A percentile compares a stretch with the other conserved stretches of the same genome.
These are phyloP conservation scores for Morpho achilles DNA, from an alignment of 2,888 invertebrate genomes.

Conservation along the genomic window DNA sequence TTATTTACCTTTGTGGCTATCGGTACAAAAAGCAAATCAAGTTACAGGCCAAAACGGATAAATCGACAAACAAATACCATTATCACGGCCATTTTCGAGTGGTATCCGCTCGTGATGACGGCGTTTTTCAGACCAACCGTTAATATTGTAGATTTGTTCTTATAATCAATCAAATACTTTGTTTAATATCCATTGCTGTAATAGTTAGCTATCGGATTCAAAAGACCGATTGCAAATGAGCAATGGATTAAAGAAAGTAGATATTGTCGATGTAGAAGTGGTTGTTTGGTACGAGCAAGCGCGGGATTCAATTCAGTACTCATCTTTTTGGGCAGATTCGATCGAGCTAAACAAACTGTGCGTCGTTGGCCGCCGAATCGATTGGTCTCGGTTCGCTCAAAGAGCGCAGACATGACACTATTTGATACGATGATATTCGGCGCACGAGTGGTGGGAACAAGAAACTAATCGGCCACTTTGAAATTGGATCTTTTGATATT, in stretches of 20 bases:
- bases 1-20: slow-evolving; percentile 62
- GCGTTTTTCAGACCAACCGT: slow-evolving; percentile 57
- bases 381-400: slow-evolving; percentile 55
- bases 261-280: slow-evolving; percentile 4
- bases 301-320: slow-evolving; percentile 66
- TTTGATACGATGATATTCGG: slow-evolving; percentile 27
- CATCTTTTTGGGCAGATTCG: slow-evolving; percentile 66
- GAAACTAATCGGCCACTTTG: slow-evolving; percentile 26
- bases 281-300: slow-evolving; percentile 24
- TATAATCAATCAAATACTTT: slow-evolving; percentile 2
- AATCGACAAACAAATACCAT: slow-evolving; percentile 76
- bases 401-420: slow-evolving; percentile 41
- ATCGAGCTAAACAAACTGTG: slow-evolving; percentile 69
- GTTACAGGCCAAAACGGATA: slow-evolving; percentile 75
- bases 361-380: slow-evolving; percentile 57
- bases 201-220: slow-evolving; percentile 1
- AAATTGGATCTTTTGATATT: slow-evolving; percentile 23
- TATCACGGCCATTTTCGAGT: slow-evolving; percentile 72
- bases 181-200: slow-evolving; percentile 34
- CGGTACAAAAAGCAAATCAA: slow-evolving; percentile 75
- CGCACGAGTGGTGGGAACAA: slow-evolving; percentile 39
- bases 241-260: slow-evolving; percentile 32
- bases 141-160: slow-evolving; percentile 20
- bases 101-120: slow-evolving; percentile 70
- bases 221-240: slow-evolving; percentile 12